phyloP scores from a whole-genome alignment of 2,888 invertebrate genomes.

The Rhopalosiphum nymphaeae region DNA sequence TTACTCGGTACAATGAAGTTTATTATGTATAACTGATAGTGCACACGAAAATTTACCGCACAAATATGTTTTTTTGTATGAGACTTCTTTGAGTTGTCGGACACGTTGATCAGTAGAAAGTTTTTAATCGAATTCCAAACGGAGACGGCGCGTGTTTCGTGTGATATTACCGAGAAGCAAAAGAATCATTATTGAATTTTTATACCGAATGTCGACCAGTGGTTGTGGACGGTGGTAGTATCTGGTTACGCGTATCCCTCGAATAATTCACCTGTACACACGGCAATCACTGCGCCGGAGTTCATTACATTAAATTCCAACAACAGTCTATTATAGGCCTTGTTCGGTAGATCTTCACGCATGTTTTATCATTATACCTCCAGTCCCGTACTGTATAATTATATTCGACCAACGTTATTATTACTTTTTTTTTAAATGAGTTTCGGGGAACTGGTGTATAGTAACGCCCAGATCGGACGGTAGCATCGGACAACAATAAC shows the following conservation, averaged over 20 bases:
- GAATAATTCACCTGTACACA: not conserved
- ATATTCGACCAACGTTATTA: constrained; percentile 25
- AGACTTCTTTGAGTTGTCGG: not conserved
- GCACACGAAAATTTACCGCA: not conserved
- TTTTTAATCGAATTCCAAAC: constrained; percentile 11
- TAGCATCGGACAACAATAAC: constrained; percentile 44
- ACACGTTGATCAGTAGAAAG: constrained; percentile 4
- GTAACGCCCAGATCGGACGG: constrained; percentile 57
- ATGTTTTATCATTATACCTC: constrained; percentile 45
- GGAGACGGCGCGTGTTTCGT: not conserved
- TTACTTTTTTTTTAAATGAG: constrained; percentile 43
- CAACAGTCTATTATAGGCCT: not conserved
- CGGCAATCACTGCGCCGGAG: constrained; percentile 6
- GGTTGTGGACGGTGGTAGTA: not conserved
- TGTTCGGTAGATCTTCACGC: constrained; percentile 54
- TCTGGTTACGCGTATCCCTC: not conserved
- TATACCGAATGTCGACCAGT: not conserved
- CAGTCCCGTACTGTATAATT: constrained; percentile 44
- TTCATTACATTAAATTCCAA: constrained; percentile 37
- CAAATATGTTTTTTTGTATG: not conserved
- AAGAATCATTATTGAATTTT: not conserved
- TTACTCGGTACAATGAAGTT: not conserved
- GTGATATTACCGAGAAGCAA: not conserved
- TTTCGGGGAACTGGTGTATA: constrained; percentile 2
- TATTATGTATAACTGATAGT: not conserved